phyloP scores from a whole-genome alignment of 1,140 invertebrate species.

The Aplysia californica region DNA sequence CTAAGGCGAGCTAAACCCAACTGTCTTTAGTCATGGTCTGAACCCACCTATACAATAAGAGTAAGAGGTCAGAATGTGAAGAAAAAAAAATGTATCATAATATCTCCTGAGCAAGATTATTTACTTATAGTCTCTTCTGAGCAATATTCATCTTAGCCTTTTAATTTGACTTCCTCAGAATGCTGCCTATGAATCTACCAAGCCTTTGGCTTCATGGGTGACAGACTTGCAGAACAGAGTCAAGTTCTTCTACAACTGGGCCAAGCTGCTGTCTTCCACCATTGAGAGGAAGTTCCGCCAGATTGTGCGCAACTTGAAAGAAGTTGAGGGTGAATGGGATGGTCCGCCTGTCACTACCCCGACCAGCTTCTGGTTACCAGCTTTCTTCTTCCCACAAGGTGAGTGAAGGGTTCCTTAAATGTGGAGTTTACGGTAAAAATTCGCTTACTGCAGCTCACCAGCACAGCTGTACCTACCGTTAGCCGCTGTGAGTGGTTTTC shows the following conservation, averaged over 20 bases:
- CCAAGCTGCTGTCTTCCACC: conserved; percentile 47
- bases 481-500: background rate
- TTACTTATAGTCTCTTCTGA: no score
- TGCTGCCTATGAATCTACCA: conserved; percentile 62
- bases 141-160: no score
- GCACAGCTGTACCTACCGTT: background rate
- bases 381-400: conserved; percentile 89
- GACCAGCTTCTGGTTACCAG: conserved; percentile 79
- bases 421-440: background rate
- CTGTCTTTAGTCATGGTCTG: no score
- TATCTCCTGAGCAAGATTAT: no score
- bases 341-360: conserved; percentile 44
- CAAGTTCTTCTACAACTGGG: conserved; percentile 73
- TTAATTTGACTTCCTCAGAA: no score
- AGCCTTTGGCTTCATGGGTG: conserved; percentile 62
- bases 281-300: conserved; percentile 47
- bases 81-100: no score
- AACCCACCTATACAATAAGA: no score
- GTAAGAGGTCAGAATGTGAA: no score
- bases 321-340: conserved; percentile 34
- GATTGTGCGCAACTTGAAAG: conserved; percentile 7
- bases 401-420: background rate
- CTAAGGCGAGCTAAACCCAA: no score
- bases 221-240: conserved; percentile 75
- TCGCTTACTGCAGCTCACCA: background rate